Evolutionary conservation across 2,113 vertebrate genomes (phyloP), one percentile per base, ranked within the genome.

Genomic region (Peromyscus californicus): DNA sequence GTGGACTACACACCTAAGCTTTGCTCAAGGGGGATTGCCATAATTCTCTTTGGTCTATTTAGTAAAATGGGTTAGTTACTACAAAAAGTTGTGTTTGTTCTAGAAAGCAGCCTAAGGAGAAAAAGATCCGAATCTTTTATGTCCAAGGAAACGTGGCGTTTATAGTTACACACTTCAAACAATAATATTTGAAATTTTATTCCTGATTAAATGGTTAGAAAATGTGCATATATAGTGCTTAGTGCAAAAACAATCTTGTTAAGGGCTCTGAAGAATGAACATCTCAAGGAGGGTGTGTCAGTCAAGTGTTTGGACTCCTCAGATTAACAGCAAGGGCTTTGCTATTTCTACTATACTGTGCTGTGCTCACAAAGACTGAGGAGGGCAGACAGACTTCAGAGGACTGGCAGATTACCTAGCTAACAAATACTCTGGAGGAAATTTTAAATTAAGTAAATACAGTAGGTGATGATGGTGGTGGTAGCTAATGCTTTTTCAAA

Each of bases 391-490:
- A 92, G 22, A 76, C 9, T 48, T 31, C 42, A 90, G 74, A 90
- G 54, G 59, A 61, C 54, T 61, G 36, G 89, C 69, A 94, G 33
- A 76, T n/a, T 42, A 76, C 9, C 45, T n/a, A 22, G 74, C 79
- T 5, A 91, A 78, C 24, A 83, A 96, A 90, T 3, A 92, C 39
- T 61, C 24, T 72, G 69, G 31, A 21, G 24, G 5, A 42, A 83
- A 92, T 42, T 89, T 91, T 89, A 95, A 85, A 94, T 84, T 84
- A 88, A 90, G 19, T 39, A 94, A 89, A 76, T 67, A 3, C 1
- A 96, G 84, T 74, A n/a, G 79, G 89, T 87, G 42, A 21, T 54
- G 59, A 67, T 26, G 16, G 87, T 29, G 33, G 48, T 39, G 16
- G 31, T 1, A 93, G 45, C 83, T 69, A 82, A 79, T 4, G 85